These are phyloP conservation scores for Theodoxus fluviatilis DNA, from an alignment of 2,888 invertebrate genomes.

Conservation along the genomic window DNA sequence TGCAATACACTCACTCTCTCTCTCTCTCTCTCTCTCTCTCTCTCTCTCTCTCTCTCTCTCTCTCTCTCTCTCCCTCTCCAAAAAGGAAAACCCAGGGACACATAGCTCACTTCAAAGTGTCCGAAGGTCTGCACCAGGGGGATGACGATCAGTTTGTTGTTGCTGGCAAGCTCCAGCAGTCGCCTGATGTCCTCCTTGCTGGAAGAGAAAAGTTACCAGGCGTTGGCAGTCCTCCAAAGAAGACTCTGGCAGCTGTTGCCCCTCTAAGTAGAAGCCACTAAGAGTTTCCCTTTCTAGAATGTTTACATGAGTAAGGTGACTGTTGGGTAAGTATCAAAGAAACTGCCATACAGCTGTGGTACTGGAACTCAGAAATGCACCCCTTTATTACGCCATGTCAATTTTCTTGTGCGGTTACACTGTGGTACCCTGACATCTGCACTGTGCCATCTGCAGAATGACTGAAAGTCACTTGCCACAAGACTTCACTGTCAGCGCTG, in stretches of 20 bases:
- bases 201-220: constrained; percentile 32
- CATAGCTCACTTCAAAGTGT: constrained; percentile 75
- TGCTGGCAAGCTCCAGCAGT: constrained; percentile 73
- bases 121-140: constrained; percentile 87
- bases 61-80: background rate
- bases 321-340: too few relatives aligned
- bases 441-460: too few relatives aligned
- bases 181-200: constrained; percentile 63
- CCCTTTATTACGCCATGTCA: too few relatives aligned
- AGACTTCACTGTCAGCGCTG: too few relatives aligned
- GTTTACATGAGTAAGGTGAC: too few relatives aligned
- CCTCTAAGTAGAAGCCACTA: background rate
- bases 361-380: too few relatives aligned
- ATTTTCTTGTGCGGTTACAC: too few relatives aligned
- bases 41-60: background rate
- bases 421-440: too few relatives aligned
- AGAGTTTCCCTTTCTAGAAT: too few relatives aligned
- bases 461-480: too few relatives aligned
- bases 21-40: background rate
- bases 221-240: background rate
- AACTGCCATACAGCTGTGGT: too few relatives aligned
- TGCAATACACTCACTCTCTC: background rate
- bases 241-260: background rate
- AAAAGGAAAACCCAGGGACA: too few relatives aligned
- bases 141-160: constrained; percentile 74